Percentiles rank a stretch among this genome's conserved stretches.
Evolutionary conservation across 2,888 invertebrate genomes (phyloP).

Genomic region (Oscheius myriophilus): DNA sequence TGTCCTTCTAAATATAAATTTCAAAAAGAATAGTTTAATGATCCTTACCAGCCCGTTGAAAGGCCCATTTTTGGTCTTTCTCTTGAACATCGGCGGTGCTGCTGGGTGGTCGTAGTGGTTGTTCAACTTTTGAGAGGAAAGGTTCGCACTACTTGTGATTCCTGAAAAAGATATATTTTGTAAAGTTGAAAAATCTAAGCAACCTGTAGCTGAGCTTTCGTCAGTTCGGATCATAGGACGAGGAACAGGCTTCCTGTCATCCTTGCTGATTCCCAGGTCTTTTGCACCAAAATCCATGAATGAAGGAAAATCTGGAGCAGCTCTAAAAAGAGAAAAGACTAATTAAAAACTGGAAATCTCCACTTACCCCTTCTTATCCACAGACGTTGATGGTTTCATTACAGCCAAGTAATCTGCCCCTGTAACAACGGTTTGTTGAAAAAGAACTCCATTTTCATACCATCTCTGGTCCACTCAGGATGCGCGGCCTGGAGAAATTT

Average conservation of each 20-base stretch:
- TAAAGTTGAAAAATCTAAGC: too few relatives aligned
- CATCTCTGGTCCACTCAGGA: slow-evolving; percentile 27
- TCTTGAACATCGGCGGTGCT: slow-evolving; percentile 2
- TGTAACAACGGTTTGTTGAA: slow-evolving; percentile 1
- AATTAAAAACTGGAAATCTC: not conserved
- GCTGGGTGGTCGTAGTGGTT: slow-evolving; percentile 17
- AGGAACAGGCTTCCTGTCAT: slow-evolving; percentile 5
- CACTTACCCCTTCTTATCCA: slow-evolving; percentile 26
- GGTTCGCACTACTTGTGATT: slow-evolving; percentile 26
- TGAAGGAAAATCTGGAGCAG: slow-evolving; percentile 24
- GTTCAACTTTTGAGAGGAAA: slow-evolving; percentile 21
- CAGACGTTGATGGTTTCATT: slow-evolving; percentile 27
- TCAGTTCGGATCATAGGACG: slow-evolving; percentile 10
- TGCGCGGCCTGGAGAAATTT: slow-evolving; percentile 17
- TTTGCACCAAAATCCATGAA: not conserved
- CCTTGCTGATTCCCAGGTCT: slow-evolving; percentile 10
- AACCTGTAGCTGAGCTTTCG: slow-evolving; percentile 30
- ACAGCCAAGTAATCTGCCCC: slow-evolving; percentile 29
- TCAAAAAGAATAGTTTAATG: not conserved
- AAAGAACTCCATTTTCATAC: not conserved
- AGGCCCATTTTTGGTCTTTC: slow-evolving; percentile 14
- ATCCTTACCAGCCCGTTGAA: slow-evolving; percentile 11
- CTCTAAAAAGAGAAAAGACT: not conserved
- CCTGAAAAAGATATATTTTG: slow-evolving; percentile 14
- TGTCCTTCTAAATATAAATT: slow-evolving; percentile 11